Evolutionary conservation across 2,888 invertebrate species (phyloP), one percentile per base, ranked within the genome.

Genomic region (Bembecia ichneumoniformis): DNA sequence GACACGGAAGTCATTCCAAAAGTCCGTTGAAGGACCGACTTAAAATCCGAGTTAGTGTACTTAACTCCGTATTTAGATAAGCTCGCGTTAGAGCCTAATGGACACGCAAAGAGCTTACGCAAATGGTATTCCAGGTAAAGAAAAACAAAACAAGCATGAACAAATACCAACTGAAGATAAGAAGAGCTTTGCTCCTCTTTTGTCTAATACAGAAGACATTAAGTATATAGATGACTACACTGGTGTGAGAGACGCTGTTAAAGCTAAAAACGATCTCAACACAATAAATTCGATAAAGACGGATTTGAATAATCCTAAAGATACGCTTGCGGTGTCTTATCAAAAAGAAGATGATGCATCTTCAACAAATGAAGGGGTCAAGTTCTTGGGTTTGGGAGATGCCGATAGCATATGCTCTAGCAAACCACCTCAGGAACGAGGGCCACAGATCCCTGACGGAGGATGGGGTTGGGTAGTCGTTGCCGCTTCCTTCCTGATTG

Each of bases 381-480:
- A 88, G 63, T 87, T 87, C 56, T 78, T 89, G 54, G 88, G 88
- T 11, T 72, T 90, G 53, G 86, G 83, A 48, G 88, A 87, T 55
- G 74, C 74, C 47, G 86, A 89, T 60, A 88, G 87, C 67, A 81
- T 87, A 56, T 80, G 88, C 54, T 87, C 87, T 2, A 75, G 77
- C 60, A 68, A 70, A 56, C 61, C 76, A 47, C 55, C 78, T 34
- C 57, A 62, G 55, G 71, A 82, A 52, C 58, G 82, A 77, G 82
- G 81, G 43, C 90, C 91, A 0, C 90, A 90, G 55, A 90, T 92
- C 51, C 95, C 94, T 0, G 95, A 95, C 64, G 95, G 95, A n/a
- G 95, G 95, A 28, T 96, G 94, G 93, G 96, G 96, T 28, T 96
- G 96, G 96, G 91, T 96, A 54, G 94, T 98, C 0, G 97, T 98